Percentiles rank a stretch among this genome's conserved stretches.
Conservation (phyloP, 2,113 vertebrate species). For the Cavia aperea region DNA sequence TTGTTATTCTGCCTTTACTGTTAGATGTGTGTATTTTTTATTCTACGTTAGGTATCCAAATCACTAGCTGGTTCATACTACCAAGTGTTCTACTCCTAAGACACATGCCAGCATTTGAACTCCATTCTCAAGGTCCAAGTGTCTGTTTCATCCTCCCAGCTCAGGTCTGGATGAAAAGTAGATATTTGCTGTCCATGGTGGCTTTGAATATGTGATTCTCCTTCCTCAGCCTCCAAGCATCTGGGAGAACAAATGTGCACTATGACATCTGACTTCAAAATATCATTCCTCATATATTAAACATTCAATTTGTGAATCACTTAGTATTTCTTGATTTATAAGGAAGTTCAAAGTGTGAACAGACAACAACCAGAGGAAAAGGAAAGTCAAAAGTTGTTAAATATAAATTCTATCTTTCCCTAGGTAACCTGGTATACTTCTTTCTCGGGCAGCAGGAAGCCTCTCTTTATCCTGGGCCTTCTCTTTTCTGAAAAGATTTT, state of each 20-base stretch:
- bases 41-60: too few species aligned
- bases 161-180: not conserved
- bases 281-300: not conserved
- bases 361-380: not conserved
- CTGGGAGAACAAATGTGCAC: too few species aligned
- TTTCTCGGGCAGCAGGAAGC: slow-evolving; percentile 41
- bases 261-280: not conserved
- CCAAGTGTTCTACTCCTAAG: too few species aligned
- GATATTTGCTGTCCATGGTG: not conserved
- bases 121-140: too few species aligned
- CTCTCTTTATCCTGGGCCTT: slow-evolving; percentile 34
- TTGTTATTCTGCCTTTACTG: not conserved
- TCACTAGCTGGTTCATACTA: too few species aligned
- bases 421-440: not conserved
- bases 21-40: too few species aligned
- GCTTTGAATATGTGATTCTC: too few species aligned
- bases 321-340: not conserved
- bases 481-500: slow-evolving; percentile 51
- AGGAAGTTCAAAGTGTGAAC: not conserved
- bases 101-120: too few species aligned
- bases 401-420: not conserved
- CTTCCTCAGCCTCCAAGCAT: too few species aligned
- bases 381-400: slow-evolving; percentile 13
- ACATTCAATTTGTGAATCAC: not conserved
- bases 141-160: too few species aligned